Percentiles rank a stretch among this genome's conserved stretches.
These are phyloP conservation scores for Andrena marginata DNA, from an alignment of 2,888 invertebrate genomes.

Conservation along the genomic window DNA sequence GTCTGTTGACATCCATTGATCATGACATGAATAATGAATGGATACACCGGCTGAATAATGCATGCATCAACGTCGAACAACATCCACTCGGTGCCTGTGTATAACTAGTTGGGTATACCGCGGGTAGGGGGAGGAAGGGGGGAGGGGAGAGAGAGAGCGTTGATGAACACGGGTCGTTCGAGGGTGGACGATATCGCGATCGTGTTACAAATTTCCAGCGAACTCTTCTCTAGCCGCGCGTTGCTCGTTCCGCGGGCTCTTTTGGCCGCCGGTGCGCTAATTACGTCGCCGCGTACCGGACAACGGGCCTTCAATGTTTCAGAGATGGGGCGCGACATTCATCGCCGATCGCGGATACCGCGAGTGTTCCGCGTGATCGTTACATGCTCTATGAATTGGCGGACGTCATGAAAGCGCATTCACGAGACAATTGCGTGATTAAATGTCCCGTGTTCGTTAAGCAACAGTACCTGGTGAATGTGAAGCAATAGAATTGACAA, in stretches of 20 bases:
- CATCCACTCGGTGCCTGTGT: conserved; percentile 70
- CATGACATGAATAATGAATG: conserved; percentile 82
- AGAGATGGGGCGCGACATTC: background rate
- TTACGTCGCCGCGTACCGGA: background rate
- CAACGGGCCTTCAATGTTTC: background rate
- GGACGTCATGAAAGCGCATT: too few relatives aligned
- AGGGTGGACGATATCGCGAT: conserved; percentile 43
- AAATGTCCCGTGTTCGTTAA: too few relatives aligned
- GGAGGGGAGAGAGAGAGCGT: too few relatives aligned
- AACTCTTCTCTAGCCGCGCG: background rate
- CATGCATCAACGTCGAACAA: conserved; percentile 78
- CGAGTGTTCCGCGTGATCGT: background rate
- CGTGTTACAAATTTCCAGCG: conserved; percentile 21
- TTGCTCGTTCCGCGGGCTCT: background rate
- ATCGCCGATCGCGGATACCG: background rate
- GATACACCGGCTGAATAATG: conserved; percentile 80
- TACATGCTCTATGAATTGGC: too few relatives aligned
- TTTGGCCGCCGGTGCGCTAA: background rate
- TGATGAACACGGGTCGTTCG: conserved; percentile 60
- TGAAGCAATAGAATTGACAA: background rate
- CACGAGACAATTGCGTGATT: too few relatives aligned
- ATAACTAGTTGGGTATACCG: conserved; percentile 61
- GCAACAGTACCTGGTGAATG: background rate
- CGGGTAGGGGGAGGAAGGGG: background rate
- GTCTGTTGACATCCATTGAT: conserved; percentile 81